Evolutionary conservation across 2,888 invertebrate genomes (phyloP).

Genomic region (Nomada goodeniana): DNA sequence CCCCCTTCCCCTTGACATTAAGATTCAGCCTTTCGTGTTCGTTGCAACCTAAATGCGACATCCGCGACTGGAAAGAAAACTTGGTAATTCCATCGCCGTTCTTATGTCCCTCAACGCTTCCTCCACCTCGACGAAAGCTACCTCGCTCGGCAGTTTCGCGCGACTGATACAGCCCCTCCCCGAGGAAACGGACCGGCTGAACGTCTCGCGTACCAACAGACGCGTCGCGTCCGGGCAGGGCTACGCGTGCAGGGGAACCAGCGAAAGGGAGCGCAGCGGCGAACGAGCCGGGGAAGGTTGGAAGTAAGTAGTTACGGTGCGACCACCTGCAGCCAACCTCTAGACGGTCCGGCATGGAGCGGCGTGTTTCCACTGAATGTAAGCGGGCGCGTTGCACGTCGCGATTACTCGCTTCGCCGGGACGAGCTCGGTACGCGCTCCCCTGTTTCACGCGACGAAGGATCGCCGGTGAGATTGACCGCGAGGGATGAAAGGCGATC

Average conservation of each 20-base stretch:
- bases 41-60: not conserved
- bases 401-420: conserved; percentile 43
- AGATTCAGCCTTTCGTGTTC: not conserved
- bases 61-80: too few species aligned
- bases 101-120: too few species aligned
- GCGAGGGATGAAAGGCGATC: conserved; percentile 14
- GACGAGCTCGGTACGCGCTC: conserved; percentile 45
- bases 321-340: conserved; percentile 61
- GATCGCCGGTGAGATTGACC: conserved; percentile 27
- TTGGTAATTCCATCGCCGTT: too few species aligned
- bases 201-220: not conserved
- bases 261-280: conserved; percentile 1
- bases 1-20: not conserved
- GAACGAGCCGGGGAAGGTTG: conserved; percentile 43
- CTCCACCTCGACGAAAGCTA: too few species aligned
- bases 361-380: conserved; percentile 43
- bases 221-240: not conserved
- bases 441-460: conserved; percentile 10
- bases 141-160: too few species aligned
- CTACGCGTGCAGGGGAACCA: conserved; percentile 8
- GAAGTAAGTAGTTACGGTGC: conserved; percentile 37
- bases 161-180: too few species aligned
- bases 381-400: conserved; percentile 40
- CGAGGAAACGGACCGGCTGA: too few species aligned
- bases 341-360: conserved; percentile 29